phyloP scores from a whole-genome alignment of 2,888 invertebrate species.

The Acrocyrtus sp. region DNA sequence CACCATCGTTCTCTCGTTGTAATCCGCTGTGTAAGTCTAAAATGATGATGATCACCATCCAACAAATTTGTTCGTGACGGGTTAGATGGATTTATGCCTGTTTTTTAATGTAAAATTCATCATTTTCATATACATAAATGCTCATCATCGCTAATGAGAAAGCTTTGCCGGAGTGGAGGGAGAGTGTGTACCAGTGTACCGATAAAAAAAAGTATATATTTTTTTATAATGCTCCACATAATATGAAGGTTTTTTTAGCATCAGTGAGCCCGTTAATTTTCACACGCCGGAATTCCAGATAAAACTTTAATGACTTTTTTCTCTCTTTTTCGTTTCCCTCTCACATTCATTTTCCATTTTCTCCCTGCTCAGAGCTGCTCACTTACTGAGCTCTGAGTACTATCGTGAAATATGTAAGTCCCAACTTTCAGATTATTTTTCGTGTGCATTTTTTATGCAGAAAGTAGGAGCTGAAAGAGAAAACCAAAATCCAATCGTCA shows the following conservation, averaged over 20 bases:
- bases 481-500: conserved; percentile 20
- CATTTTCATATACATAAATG: conserved; percentile 12
- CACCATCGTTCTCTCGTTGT: no score
- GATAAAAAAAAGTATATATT: background rate
- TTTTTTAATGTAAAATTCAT: conserved; percentile 40
- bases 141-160: conserved; percentile 40
- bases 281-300: conserved; percentile 62
- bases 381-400: no score
- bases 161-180: background rate
- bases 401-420: no score
- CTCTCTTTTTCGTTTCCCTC: conserved; percentile 26
- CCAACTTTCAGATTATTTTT: no score
- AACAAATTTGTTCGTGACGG: conserved; percentile 28
- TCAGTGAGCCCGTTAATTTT: conserved; percentile 59
- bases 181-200: background rate
- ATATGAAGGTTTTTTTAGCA: conserved; percentile 28
- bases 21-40: no score
- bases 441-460: background rate
- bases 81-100: conserved; percentile 36
- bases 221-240: background rate
- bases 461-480: background rate
- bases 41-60: background rate
- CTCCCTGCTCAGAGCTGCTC: no score
- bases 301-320: conserved; percentile 53
- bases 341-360: background rate